Percentiles rank a stretch among this genome's conserved stretches.
Evolutionary conservation across 2,113 vertebrate species (phyloP).

Genomic region (Pteropus alecto): DNA sequence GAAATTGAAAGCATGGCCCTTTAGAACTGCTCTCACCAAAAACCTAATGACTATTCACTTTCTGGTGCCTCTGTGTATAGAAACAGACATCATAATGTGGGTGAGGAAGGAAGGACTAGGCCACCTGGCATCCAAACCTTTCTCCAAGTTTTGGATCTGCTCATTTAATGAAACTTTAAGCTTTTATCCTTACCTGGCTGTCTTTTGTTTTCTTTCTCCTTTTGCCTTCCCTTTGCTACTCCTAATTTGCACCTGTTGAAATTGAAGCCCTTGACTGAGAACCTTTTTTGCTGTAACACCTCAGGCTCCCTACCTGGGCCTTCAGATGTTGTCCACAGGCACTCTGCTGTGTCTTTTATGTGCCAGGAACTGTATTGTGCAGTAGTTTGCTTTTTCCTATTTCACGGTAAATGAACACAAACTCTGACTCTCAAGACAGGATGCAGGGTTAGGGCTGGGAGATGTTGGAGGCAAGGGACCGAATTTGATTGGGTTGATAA

Average conservation of each 20-base stretch:
- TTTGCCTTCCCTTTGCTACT: neutral
- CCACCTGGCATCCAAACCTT: neutral
- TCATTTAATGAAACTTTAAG: neutral
- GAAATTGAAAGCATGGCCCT: neutral
- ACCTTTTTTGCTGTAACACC: neutral
- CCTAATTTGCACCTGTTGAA: neutral
- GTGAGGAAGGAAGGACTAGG: neutral
- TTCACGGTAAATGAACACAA: neutral
- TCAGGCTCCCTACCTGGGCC: neutral
- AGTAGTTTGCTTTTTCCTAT: neutral
- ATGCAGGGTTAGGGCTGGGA: neutral
- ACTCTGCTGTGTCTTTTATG: neutral
- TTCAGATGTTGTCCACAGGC: neutral
- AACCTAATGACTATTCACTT: neutral
- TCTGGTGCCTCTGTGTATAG: neutral
- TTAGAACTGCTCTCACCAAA: neutral
- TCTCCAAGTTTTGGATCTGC: conserved; percentile 23
- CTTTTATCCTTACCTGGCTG: neutral
- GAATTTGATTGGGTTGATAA: neutral
- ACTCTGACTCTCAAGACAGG: neutral
- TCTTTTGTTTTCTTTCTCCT: neutral
- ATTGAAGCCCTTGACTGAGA: neutral
- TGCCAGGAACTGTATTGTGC: neutral
- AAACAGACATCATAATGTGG: neutral
- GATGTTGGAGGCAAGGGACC: neutral